A percentile compares a stretch with the other conserved stretches of the same genome.
These are phyloP conservation scores for Crossaster papposus DNA, from an alignment of 53 echinoderm and acorn worm genomes.

Conservation along the genomic window DNA sequence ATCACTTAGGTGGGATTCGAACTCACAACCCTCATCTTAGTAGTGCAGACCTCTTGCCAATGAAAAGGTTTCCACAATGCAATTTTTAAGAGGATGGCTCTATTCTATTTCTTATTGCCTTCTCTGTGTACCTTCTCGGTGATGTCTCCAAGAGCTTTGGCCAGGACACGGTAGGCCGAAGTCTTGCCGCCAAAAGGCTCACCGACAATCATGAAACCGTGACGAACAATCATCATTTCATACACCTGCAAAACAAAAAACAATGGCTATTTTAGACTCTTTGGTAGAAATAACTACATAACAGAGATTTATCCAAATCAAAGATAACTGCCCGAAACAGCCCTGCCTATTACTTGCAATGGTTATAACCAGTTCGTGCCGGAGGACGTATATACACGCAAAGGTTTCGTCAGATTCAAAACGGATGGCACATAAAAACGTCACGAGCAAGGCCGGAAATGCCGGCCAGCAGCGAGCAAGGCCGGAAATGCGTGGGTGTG, in stretches of 20 bases:
- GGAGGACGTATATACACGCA: too few species aligned
- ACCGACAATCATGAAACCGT: constrained; percentile 99
- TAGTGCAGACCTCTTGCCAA: too few species aligned
- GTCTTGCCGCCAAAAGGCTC: constrained; percentile 99
- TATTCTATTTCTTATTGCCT: constrained; percentile 52
- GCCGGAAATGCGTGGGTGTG: too few species aligned
- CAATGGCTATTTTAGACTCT: not conserved
- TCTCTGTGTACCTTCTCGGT: constrained; percentile 95
- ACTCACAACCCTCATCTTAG: too few species aligned
- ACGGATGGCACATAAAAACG: too few species aligned
- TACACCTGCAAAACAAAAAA: constrained; percentile 71
- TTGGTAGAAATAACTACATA: not conserved
- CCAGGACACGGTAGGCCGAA: constrained; percentile 90
- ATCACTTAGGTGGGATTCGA: too few species aligned
- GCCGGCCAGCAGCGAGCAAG: too few species aligned
- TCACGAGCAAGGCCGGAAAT: too few species aligned
- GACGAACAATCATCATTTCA: constrained; percentile 99
- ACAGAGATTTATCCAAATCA: not conserved
- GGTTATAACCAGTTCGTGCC: too few species aligned
- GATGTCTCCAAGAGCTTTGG: constrained; percentile 84
- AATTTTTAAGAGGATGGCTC: not conserved
- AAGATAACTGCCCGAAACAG: too few species aligned
- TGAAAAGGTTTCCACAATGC: not conserved
- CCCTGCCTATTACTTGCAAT: too few species aligned
- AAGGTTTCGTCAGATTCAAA: too few species aligned